Percentiles rank a stretch among this genome's conserved stretches.
Evolutionary conservation across 1,140 invertebrate species (phyloP).

Genomic region (Eufriesea mexicana): DNA sequence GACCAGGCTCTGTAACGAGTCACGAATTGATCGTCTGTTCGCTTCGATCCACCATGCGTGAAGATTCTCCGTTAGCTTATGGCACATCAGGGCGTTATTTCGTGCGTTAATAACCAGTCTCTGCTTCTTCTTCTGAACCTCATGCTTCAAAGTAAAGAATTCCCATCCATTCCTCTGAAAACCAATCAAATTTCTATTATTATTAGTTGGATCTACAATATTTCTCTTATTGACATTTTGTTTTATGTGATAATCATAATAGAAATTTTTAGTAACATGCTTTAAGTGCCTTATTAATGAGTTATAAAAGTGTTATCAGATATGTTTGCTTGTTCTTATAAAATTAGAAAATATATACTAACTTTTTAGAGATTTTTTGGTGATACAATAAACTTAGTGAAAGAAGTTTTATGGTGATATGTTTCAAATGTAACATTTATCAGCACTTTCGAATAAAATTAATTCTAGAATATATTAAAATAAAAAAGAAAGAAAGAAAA

Average conservation of each 20-base stretch:
- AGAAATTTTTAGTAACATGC: no score
- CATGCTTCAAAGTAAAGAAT: background rate
- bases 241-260: no score
- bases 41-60: slow-evolving; percentile 63
- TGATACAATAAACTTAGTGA: no score
- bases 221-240: background rate
- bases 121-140: background rate
- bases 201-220: background rate
- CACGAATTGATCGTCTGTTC: slow-evolving; percentile 63
- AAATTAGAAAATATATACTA: no score
- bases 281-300: no score
- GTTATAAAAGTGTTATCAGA: no score
- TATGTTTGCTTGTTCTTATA: no score
- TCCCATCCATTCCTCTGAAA: background rate
- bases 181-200: background rate
- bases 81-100: slow-evolving; percentile 58
- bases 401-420: no score
- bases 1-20: slow-evolving; percentile 43
- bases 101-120: slow-evolving; percentile 4
- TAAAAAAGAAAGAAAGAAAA: background rate
- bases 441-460: no score
- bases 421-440: no score
- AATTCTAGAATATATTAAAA: no score
- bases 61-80: slow-evolving; percentile 53
- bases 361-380: no score